Conservation (phyloP, 2,113 vertebrate genomes). For the Rhinolophus ferrumequinum region DNA sequence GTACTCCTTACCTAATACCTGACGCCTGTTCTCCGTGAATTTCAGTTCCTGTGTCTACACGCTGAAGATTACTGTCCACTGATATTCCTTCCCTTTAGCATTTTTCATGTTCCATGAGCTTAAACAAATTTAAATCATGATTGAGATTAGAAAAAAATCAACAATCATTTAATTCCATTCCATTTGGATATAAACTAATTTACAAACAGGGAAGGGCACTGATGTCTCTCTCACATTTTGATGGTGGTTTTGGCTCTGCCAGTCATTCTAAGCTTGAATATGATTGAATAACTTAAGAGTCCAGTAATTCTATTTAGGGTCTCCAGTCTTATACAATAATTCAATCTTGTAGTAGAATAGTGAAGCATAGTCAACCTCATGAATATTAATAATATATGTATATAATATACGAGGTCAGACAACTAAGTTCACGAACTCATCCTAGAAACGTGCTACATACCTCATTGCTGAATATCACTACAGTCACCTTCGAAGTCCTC, state of each 20-base stretch:
- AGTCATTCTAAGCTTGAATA: slow-evolving; percentile 24
- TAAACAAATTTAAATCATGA: not conserved
- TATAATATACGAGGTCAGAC: too few relatives aligned
- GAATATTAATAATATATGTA: slow-evolving; percentile 15
- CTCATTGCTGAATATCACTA: too few relatives aligned
- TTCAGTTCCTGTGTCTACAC: not conserved
- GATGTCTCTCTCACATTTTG: not conserved
- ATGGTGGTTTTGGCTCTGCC: not conserved
- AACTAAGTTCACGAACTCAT: too few relatives aligned
- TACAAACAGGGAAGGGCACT: not conserved
- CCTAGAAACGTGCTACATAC: too few relatives aligned
- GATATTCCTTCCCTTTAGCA: not conserved
- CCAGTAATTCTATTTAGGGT: not conserved
- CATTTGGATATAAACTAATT: not conserved
- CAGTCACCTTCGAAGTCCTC: too few relatives aligned
- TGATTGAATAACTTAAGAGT: slow-evolving; percentile 15
- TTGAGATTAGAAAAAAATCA: not conserved
- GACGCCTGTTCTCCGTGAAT: not conserved
- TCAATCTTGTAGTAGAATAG: not conserved
- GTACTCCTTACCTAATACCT: not conserved
- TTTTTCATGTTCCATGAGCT: not conserved
- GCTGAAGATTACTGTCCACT: not conserved
- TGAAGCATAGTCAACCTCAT: not conserved
- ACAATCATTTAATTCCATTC: not conserved
- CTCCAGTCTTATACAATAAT: not conserved